Evolutionary conservation across 2,888 invertebrate genomes (phyloP), one percentile per base, ranked within the genome.

Genomic region (Mesodorylaimus sp.): DNA sequence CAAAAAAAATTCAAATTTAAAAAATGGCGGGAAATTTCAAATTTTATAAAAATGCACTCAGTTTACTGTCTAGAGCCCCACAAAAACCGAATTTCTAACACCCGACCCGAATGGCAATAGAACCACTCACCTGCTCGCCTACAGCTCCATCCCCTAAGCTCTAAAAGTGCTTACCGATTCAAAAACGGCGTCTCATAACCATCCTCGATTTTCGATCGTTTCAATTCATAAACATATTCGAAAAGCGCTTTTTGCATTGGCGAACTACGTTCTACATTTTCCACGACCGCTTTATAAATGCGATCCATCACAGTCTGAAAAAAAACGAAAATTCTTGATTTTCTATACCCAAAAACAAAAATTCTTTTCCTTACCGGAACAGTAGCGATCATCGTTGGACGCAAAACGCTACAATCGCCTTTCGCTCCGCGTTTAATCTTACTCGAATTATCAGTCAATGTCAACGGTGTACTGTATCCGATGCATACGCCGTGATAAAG

Each of bases 391-490:
- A 91, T 81, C 1, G 93, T 89, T 2, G 97, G 97, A 60, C 77
- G 76, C 50, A 97, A 73, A 1, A 86, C 80, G 41, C 83, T 79
- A 13, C 89, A 87, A 69, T 97, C 97, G 2, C 97, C 97, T 65
- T 79, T 81, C 51, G 85, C 83, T 42, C 95, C 95, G 62, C 80
- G 79, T 76, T 86, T 87, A 60, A 97, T 88, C 73, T 91, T 95
- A 64, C 87, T 88, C 47, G 91, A 69, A 55, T 68, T 67, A 56
- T 74, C 73, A 45, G 72, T 68, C 16, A 74, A 60, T 0, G 97
- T 97, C 51, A 88, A 74, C 0, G 95, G 86, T 0, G 89, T 87
- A 0, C 91, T 91, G 70, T 95, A 97, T 2, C 95, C 95, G 63
- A 97, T 87, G 1, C 84, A 79, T 37, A 89, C 82, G 23, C 91